phyloP scores from a whole-genome alignment of 1,140 invertebrate genomes.

The Diabrotica virgifera region DNA sequence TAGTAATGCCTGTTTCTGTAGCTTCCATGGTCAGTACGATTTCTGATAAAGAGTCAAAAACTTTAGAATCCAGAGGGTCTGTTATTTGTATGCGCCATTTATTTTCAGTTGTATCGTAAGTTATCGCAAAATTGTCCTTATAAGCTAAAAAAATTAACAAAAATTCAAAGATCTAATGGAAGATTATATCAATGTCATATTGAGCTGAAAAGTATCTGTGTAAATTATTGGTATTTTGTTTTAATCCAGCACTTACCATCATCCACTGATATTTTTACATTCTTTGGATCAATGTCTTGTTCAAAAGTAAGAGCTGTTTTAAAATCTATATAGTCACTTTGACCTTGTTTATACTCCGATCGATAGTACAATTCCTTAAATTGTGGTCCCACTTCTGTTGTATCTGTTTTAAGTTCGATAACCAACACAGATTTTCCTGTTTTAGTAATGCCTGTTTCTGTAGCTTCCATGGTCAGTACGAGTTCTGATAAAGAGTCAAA shows the following conservation, averaged over 20 bases:
- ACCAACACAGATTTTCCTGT: slow-evolving; percentile 16
- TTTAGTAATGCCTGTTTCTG: slow-evolving; percentile 3
- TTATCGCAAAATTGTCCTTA: slow-evolving; percentile 13
- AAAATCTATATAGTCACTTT: too few species aligned
- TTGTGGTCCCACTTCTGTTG: neutral
- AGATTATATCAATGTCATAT: too few species aligned
- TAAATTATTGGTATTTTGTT: too few species aligned
- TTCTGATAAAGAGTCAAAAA: slow-evolving; percentile 7
- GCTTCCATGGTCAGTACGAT: slow-evolving; percentile 24
- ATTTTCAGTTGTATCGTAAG: neutral
- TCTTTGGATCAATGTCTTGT: too few species aligned
- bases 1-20: slow-evolving; percentile 4
- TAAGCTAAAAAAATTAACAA: slow-evolving; percentile 3
- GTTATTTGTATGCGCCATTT: slow-evolving; percentile 17
- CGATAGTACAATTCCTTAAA: too few species aligned
- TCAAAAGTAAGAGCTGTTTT: too few species aligned
- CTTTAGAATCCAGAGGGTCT: neutral
- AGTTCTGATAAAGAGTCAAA: slow-evolving; percentile 7
- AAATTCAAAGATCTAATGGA: too few species aligned
- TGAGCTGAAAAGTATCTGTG: too few species aligned
- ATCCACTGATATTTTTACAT: too few species aligned
- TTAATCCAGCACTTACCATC: too few species aligned
- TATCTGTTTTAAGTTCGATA: slow-evolving; percentile 9
- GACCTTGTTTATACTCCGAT: too few species aligned
- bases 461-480: slow-evolving; percentile 12